Evolutionary conservation across 2,113 vertebrate species (phyloP), one percentile per base, ranked within the genome.

Genomic region (Esox niger): DNA sequence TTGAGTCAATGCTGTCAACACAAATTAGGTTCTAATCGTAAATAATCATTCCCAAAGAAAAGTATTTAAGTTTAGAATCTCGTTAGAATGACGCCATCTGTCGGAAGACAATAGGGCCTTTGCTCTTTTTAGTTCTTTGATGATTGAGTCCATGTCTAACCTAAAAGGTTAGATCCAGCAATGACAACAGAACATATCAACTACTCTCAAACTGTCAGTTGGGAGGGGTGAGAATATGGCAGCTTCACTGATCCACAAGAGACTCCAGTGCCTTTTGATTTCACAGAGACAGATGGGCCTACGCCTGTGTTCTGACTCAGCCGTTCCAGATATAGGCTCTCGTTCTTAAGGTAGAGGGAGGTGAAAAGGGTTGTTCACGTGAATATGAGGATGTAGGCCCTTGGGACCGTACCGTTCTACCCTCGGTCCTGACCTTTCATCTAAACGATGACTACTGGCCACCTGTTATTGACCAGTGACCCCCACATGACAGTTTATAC

Each of bases 201-300:
- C 59, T 35, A 64, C 20, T 31, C 65, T 64, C 62, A 15, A 32
- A 65, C 64, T 62, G 54, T 49, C 66, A 66, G 59, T 52, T 63
- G 64, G 70, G 60, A 29, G 21, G 1, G 64, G 66, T 70, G 64
- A 79, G 38, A 67, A 71, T 65, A 69, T 58, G 78, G 85, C 87
- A 85, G 86, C 82, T 88, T 89, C 84, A 85, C 79, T 84, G 82
- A 86, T 78, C 81, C 85, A 81, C 68, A 80, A 81, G 76, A 89
- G 86, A 90, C 85, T 88, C 87, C 86, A 87, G 90, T 92, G 91
- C 91, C 91, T 92, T 92, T n/a, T 87, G 65, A 84, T 82, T 84
- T 86, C 68, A 58, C 79, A 64, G 84, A 69, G 64, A 80, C 74
- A 79, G 78, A 73, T 75, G 64, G 77, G 38, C 80, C 77, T 75